Percentiles rank a stretch among this genome's conserved stretches.
These are phyloP conservation scores for Clarias fuscus DNA, from an alignment of 2,797 vertebrate genomes.

Conservation along the genomic window DNA sequence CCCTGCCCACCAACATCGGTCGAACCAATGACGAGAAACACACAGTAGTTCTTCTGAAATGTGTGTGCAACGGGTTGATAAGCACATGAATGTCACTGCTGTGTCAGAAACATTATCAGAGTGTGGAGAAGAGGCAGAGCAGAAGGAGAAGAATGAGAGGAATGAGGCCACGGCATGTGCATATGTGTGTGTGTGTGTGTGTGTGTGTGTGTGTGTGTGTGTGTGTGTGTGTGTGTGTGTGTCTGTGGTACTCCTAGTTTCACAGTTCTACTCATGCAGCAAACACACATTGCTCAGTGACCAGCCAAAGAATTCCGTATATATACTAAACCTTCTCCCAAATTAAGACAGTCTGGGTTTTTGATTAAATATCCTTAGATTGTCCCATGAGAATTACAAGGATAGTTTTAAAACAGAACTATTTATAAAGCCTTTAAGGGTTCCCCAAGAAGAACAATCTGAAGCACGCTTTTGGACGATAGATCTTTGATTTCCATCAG, in stretches of 20 bases:
- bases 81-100: slow-evolving; percentile 19
- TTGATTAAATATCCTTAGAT: not conserved
- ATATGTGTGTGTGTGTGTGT: not conserved
- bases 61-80: slow-evolving; percentile 49
- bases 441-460: not conserved
- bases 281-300: not conserved
- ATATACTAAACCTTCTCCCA: not conserved
- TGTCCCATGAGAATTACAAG: too few species aligned
- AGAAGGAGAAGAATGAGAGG: slow-evolving; percentile 5
- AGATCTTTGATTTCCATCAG: not conserved
- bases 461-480: too few species aligned
- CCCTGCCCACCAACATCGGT: not conserved
- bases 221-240: slow-evolving; percentile 3
- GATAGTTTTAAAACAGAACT: not conserved
- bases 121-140: slow-evolving; percentile 13
- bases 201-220: slow-evolving; percentile 4
- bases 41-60: not conserved
- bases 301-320: not conserved
- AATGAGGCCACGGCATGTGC: slow-evolving; percentile 9
- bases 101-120: slow-evolving; percentile 6
- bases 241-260: not conserved
- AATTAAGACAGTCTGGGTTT: not conserved
- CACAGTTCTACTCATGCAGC: not conserved
- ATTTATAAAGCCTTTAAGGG: not conserved
- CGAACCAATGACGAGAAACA: not conserved